Evolutionary conservation across 92 coral and sea anemone genomes (phyloP).

Genomic region (Epizoanthus fatuus): DNA sequence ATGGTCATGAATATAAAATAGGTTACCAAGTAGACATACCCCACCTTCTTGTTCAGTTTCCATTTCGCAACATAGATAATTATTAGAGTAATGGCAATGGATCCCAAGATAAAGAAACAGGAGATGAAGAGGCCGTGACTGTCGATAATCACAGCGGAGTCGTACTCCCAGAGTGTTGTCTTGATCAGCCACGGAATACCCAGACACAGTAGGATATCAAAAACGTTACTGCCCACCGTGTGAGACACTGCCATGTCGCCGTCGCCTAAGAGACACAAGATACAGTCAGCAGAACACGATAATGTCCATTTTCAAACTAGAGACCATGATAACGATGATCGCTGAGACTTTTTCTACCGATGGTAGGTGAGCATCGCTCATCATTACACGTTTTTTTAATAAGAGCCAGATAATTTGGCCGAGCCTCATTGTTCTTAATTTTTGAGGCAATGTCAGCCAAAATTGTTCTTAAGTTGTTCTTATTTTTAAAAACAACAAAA

Average conservation of each 20-base stretch:
- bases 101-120: conserved; percentile 95
- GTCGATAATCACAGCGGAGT: conserved; percentile 92
- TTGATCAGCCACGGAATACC: conserved; percentile 98
- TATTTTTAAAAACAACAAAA: too few relatives aligned
- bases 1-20: conserved; percentile 91
- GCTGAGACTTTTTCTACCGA: too few relatives aligned
- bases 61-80: conserved; percentile 91
- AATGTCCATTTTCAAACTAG: too few relatives aligned
- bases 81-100: conserved; percentile 87
- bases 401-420: too few relatives aligned
- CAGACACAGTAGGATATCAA: conserved; percentile 94
- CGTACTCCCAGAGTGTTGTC: conserved; percentile 92
- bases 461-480: too few relatives aligned
- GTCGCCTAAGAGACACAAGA: conserved; percentile 72
- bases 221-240: conserved; percentile 98
- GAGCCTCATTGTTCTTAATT: too few relatives aligned
- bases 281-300: too few relatives aligned
- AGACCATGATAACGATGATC: too few relatives aligned
- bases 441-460: too few relatives aligned
- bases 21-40: conserved; percentile 86
- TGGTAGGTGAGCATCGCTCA: too few relatives aligned
- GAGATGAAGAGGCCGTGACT: conserved; percentile 97
- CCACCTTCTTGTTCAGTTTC: conserved; percentile 91
- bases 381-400: too few relatives aligned
- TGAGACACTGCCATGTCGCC: conserved; percentile 99